These are phyloP conservation scores for Drosophila parthenogenetica DNA, from an alignment of 2,888 invertebrate species.

Conservation along the genomic window DNA sequence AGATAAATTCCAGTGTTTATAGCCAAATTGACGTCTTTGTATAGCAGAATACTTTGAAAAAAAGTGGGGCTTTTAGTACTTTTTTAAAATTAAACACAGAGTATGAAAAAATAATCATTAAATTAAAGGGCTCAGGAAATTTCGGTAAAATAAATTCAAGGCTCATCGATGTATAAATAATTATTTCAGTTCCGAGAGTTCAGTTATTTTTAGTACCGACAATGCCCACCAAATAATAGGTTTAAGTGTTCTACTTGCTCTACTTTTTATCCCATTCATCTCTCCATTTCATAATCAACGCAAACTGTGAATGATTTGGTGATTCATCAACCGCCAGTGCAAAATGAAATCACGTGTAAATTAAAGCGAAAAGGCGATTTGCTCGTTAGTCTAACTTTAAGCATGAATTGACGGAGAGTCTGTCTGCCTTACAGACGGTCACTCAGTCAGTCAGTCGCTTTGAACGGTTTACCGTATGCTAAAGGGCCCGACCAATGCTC, in stretches of 20 bases:
- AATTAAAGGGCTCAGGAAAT: too few species aligned
- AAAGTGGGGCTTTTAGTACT: too few species aligned
- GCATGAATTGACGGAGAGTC: conserved; percentile 14
- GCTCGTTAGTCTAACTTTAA: conserved; percentile 72
- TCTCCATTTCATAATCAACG: neutral
- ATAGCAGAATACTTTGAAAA: too few species aligned
- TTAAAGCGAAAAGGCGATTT: conserved; percentile 55
- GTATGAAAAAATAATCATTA: too few species aligned
- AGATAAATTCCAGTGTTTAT: too few species aligned
- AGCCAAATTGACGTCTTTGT: too few species aligned
- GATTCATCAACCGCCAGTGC: conserved; percentile 49
- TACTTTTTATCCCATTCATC: neutral
- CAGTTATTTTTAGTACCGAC: too few species aligned
- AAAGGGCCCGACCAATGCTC: conserved; percentile 63
- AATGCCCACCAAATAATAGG: too few species aligned
- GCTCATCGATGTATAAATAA: too few species aligned
- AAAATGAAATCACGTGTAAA: conserved; percentile 62
- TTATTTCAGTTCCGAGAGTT: too few species aligned
- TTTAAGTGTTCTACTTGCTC: neutral
- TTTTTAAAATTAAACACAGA: too few species aligned
- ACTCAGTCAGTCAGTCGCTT: neutral
- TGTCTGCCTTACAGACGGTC: conserved; percentile 1
- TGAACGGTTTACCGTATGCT: conserved; percentile 42
- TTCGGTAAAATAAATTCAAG: too few species aligned
- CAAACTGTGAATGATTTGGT: conserved; percentile 54